Evolutionary conservation across 2,797 vertebrate species (phyloP).

Genomic region (Falco novaeseelandiae): DNA sequence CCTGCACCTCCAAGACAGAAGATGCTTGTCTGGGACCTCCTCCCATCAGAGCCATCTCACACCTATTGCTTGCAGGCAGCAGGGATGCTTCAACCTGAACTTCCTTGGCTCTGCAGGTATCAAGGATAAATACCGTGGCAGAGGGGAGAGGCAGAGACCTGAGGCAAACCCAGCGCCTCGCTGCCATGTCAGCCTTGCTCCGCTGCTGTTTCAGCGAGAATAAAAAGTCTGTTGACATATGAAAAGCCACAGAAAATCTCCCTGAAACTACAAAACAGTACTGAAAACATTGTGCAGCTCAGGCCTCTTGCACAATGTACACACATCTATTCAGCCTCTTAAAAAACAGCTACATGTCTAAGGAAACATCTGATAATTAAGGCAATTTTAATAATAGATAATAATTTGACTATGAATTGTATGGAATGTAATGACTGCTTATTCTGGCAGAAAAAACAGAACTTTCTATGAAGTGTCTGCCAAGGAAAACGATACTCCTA

Average conservation of each 20-base stretch:
- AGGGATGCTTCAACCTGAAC: neutral
- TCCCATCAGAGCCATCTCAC: neutral
- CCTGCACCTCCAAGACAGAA: neutral
- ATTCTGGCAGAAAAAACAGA: conserved; percentile 77
- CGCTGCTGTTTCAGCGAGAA: neutral
- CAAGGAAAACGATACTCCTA: conserved; percentile 79
- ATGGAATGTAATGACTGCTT: conserved; percentile 82
- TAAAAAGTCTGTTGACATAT: conserved; percentile 54
- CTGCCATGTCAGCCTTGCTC: neutral
- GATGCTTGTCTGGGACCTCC: neutral
- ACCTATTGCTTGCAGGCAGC: neutral
- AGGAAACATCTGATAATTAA: conserved; percentile 81
- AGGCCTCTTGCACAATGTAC: conserved; percentile 46
- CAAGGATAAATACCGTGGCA: fast-evolving
- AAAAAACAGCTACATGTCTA: conserved; percentile 52
- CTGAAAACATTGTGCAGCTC: conserved; percentile 46
- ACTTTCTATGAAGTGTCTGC: conserved; percentile 79
- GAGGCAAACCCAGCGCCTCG: neutral
- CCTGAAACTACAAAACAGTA: conserved; percentile 62
- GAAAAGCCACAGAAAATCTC: conserved; percentile 67
- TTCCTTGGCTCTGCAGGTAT: neutral
- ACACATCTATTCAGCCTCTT: conserved; percentile 49
- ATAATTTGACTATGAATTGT: conserved; percentile 81
- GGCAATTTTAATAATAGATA: conserved; percentile 81
- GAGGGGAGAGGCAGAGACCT: neutral